A percentile compares a stretch with the other conserved stretches of the same genome.
Evolutionary conservation across 2,113 vertebrate species (phyloP).

Genomic region (Oenanthe oenanthe): DNA sequence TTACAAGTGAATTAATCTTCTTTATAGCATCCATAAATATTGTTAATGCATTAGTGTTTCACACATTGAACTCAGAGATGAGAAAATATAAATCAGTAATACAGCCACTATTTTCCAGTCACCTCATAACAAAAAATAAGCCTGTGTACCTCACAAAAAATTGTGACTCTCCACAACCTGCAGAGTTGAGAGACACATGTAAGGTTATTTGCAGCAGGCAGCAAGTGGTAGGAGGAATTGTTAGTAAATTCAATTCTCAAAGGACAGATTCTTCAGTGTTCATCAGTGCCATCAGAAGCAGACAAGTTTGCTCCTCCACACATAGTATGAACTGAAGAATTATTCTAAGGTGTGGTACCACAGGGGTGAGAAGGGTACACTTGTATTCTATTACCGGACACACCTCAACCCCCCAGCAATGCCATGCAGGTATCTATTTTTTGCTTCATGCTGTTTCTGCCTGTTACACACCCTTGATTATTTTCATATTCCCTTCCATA

Average conservation of each 20-base stretch:
- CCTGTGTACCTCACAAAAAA: neutral
- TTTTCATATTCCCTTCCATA: neutral
- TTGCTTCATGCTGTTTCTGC: neutral
- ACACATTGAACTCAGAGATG: constrained; percentile 18
- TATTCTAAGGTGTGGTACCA: neutral
- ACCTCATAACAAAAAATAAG: neutral
- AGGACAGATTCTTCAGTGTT: neutral
- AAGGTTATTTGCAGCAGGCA: neutral
- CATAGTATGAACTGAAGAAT: neutral
- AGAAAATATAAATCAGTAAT: constrained; percentile 31
- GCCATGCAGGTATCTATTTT: neutral
- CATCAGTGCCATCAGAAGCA: neutral
- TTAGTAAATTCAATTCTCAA: neutral
- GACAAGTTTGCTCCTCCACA: neutral
- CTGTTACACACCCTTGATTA: neutral
- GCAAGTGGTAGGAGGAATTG: neutral
- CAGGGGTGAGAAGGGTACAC: neutral
- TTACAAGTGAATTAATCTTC: constrained; percentile 51
- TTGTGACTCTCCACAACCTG: neutral
- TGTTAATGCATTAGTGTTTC: neutral
- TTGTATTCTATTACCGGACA: too few relatives aligned
- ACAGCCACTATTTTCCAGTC: neutral
- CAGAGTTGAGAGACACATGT: neutral
- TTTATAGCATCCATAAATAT: constrained; percentile 52
- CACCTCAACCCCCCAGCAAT: neutral